phyloP scores from a whole-genome alignment of 2,113 vertebrate genomes.

The Phainopepla nitens region DNA sequence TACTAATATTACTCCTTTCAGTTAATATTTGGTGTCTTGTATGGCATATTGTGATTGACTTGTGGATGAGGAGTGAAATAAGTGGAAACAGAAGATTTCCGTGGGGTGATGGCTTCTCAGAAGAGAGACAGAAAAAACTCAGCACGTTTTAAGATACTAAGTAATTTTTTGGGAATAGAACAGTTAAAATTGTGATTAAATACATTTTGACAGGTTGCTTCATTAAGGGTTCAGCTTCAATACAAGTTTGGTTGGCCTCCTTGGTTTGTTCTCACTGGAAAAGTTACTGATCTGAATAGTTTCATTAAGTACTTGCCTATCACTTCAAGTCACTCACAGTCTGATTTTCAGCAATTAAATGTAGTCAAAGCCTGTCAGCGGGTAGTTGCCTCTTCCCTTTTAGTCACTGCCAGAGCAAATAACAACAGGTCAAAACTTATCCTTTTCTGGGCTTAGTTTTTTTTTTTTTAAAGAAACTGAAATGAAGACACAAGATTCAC shows the following conservation, averaged over 20 bases:
- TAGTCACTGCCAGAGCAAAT: constrained; percentile 15
- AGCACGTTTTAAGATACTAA: not conserved
- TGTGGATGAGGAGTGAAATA: not conserved
- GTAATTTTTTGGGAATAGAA: not conserved
- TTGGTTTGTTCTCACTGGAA: not conserved
- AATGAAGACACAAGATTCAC: not conserved
- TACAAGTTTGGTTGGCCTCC: not conserved
- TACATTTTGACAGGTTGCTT: not conserved
- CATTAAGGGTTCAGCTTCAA: not conserved
- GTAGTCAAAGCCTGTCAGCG: not conserved
- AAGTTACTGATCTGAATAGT: not conserved
- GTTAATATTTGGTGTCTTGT: constrained; percentile 4
- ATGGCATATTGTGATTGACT: not conserved
- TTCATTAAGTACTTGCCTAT: not conserved
- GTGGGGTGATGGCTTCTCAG: not conserved
- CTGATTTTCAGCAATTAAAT: constrained; percentile 33
- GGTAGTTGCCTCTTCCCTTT: not conserved
- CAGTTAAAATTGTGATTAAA: not conserved
- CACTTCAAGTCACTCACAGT: not conserved
- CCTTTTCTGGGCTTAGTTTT: not conserved
- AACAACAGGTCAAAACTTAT: constrained; percentile 4
- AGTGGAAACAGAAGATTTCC: not conserved
- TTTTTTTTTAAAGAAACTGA: not conserved
- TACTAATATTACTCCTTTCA: constrained; percentile 4
- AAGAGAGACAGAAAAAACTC: not conserved